Evolutionary conservation across 2,888 invertebrate species (phyloP).

Genomic region (Cybosia mesomella): DNA sequence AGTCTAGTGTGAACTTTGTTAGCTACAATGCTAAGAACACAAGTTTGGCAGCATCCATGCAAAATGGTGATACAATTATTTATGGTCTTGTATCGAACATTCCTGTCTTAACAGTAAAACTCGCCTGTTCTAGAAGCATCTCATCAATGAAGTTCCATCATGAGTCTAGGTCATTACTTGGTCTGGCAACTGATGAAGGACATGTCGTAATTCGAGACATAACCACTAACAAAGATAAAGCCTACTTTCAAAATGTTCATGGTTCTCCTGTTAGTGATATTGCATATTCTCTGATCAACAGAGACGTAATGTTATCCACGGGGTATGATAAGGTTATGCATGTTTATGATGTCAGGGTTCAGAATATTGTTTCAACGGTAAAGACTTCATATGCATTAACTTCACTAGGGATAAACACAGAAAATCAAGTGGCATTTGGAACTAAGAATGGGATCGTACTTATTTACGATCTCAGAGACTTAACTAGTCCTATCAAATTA

Average conservation of each 20-base stretch:
- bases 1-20: slow-evolving; percentile 73
- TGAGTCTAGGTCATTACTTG: slow-evolving; percentile 77
- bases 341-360: slow-evolving; percentile 85
- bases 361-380: slow-evolving; percentile 78
- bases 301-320: slow-evolving; percentile 85
- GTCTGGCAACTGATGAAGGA: slow-evolving; percentile 84
- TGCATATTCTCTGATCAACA: slow-evolving; percentile 84
- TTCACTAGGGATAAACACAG: slow-evolving; percentile 75
- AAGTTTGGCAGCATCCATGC: slow-evolving; percentile 79
- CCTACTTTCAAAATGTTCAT: slow-evolving; percentile 82
- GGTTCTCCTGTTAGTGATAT: slow-evolving; percentile 87
- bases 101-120: slow-evolving; percentile 76
- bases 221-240: slow-evolving; percentile 80
- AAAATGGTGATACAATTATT: slow-evolving; percentile 82
- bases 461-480: slow-evolving; percentile 86
- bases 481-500: slow-evolving; percentile 77
- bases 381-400: slow-evolving; percentile 75
- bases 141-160: slow-evolving; percentile 83
- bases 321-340: slow-evolving; percentile 87
- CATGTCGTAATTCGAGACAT: slow-evolving; percentile 80
- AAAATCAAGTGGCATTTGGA: slow-evolving; percentile 84
- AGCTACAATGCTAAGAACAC: slow-evolving; percentile 83
- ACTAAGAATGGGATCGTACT: slow-evolving; percentile 85
- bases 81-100: slow-evolving; percentile 84
- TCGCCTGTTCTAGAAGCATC: slow-evolving; percentile 76